These are phyloP conservation scores for Xestia c-nigrum DNA, from an alignment of 2,888 invertebrate genomes.

Conservation along the genomic window DNA sequence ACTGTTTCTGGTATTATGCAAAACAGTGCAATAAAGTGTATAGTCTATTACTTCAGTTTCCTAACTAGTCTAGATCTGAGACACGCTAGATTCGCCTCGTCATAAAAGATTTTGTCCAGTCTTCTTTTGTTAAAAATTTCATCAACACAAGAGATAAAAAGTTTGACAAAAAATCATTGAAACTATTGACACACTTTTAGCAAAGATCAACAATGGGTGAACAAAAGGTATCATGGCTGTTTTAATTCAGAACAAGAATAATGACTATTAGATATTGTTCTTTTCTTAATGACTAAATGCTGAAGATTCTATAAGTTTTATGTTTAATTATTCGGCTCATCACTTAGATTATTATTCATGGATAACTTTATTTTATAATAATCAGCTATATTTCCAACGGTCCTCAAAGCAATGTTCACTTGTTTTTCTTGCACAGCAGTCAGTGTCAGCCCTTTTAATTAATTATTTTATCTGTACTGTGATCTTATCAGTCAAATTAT, in stretches of 20 bases:
- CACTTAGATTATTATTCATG: not conserved
- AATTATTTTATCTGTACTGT: conserved; percentile 6
- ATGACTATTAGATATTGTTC: not conserved
- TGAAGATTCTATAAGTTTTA: not conserved
- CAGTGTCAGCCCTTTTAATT: not conserved
- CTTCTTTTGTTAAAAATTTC: conserved; percentile 9
- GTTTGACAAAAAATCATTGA: not conserved
- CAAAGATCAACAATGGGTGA: conserved; percentile 7
- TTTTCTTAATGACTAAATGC: not conserved
- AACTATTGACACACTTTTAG: not conserved
- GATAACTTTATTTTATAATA: not conserved
- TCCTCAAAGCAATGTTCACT: not conserved
- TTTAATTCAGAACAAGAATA: not conserved
- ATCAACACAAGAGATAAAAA: conserved; percentile 8
- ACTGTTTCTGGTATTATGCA: conserved; percentile 10
- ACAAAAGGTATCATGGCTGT: not conserved
- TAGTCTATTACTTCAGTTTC: not conserved
- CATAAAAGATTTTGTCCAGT: not conserved
- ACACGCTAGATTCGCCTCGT: conserved; percentile 21
- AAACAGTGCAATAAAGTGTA: conserved; percentile 12
- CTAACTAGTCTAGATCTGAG: not conserved
- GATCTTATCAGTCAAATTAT: conserved; percentile 25
- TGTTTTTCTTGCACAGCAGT: not conserved
- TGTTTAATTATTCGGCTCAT: not conserved
- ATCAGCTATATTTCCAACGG: not conserved